Evolutionary conservation across 2,888 invertebrate genomes (phyloP).

Genomic region (Drosophila colorata): DNA sequence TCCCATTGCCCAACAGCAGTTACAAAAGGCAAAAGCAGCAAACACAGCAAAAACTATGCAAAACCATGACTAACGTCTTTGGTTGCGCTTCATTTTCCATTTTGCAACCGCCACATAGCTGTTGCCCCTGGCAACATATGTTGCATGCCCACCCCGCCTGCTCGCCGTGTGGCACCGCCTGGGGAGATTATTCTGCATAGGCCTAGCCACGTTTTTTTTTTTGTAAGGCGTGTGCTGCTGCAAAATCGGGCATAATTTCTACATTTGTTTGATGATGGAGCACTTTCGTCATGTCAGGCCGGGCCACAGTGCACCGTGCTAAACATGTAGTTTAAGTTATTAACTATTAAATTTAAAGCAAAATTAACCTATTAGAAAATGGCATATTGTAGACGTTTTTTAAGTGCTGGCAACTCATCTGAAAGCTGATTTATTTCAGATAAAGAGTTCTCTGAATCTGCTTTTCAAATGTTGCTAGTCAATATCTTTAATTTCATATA

Average conservation of each 20-base stretch:
- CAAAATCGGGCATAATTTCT: constrained; percentile 69
- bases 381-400: constrained; percentile 1
- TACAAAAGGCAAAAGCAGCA: constrained; percentile 32
- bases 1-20: constrained; percentile 37
- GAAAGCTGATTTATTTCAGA: too few relatives aligned
- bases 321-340: constrained; percentile 46
- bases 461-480: too few relatives aligned
- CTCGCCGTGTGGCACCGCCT: not conserved
- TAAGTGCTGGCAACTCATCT: too few relatives aligned
- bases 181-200: constrained; percentile 35
- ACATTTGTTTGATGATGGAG: constrained; percentile 71
- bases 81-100: constrained; percentile 76
- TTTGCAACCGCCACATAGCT: constrained; percentile 38
- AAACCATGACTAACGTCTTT: constrained; percentile 83
- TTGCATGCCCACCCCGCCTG: constrained; percentile 54
- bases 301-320: constrained; percentile 31
- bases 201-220: constrained; percentile 55
- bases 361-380: constrained; percentile 20
- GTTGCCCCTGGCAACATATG: constrained; percentile 71
- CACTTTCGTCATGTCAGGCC: constrained; percentile 34
- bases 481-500: too few relatives aligned
- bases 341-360: constrained; percentile 38
- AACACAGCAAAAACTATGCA: constrained; percentile 72
- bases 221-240: constrained; percentile 37
- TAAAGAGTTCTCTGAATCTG: too few relatives aligned